Conservation (phyloP, 2,888 invertebrate species). For the Cloeon dipterum region DNA sequence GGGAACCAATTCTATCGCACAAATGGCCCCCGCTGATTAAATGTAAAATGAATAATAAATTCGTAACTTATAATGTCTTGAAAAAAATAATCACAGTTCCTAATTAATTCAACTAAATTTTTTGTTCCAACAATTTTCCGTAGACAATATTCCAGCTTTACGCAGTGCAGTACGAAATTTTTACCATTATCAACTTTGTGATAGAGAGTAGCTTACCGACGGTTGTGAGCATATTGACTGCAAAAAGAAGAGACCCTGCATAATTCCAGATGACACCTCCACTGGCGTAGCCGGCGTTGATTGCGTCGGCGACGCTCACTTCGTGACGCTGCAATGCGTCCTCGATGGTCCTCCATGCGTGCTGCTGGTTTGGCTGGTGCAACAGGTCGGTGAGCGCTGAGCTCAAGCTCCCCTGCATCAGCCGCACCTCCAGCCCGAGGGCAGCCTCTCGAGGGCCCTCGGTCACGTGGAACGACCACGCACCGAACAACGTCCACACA, state of each 20-base stretch:
- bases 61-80: too few relatives aligned
- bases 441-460: constrained; percentile 39
- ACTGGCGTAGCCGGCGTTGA: constrained; percentile 28
- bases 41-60: too few relatives aligned
- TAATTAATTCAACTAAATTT: too few relatives aligned
- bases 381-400: background rate
- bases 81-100: too few relatives aligned
- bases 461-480: constrained; percentile 34
- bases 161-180: too few relatives aligned
- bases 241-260: constrained; percentile 41
- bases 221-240: constrained; percentile 42
- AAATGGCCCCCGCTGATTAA: too few relatives aligned
- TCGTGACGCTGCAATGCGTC: constrained; percentile 30
- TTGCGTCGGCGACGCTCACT: constrained; percentile 28
- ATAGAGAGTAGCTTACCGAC: constrained; percentile 37
- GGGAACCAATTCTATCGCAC: too few relatives aligned
- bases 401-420: constrained; percentile 17
- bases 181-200: too few relatives aligned
- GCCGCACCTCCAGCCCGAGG: constrained; percentile 36
- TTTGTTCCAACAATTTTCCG: too few relatives aligned
- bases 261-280: constrained; percentile 41
- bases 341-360: constrained; percentile 38
- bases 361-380: constrained; percentile 20
- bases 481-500: constrained; percentile 36
- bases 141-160: too few relatives aligned